Percentiles rank a stretch among this genome's conserved stretches.
Evolutionary conservation across 2,888 invertebrate genomes (phyloP).

Genomic region (Embidobia sp.): DNA sequence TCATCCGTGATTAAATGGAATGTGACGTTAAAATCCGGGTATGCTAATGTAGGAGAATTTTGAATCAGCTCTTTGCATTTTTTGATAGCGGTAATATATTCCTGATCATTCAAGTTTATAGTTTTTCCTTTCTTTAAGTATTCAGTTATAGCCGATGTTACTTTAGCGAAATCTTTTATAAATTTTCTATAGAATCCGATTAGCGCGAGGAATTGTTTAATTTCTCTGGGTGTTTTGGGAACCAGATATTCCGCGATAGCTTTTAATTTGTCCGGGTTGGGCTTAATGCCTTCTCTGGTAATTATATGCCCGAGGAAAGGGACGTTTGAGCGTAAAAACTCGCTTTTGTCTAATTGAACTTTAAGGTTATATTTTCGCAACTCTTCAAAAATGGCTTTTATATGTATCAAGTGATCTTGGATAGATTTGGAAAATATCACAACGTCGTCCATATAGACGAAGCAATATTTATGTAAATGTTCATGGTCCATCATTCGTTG

Average conservation of each 20-base stretch:
- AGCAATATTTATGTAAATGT: neutral
- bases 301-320: constrained; percentile 1
- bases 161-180: no score
- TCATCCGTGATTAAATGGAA: constrained; percentile 4
- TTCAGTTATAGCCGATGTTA: no score
- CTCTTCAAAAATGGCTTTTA: neutral
- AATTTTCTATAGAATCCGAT: no score
- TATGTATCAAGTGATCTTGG: neutral
- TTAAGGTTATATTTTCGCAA: constrained; percentile 1
- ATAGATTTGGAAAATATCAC: constrained; percentile 6
- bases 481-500: constrained; percentile 18
- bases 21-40: neutral
- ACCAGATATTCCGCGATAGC: no score
- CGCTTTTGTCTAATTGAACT: constrained; percentile 2
- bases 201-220: no score
- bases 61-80: neutral
- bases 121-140: neutral
- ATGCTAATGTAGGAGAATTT: neutral
- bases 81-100: no score
- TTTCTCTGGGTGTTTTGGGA: no score
- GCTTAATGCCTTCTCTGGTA: neutral
- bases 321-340: neutral
- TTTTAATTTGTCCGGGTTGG: no score
- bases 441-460: no score
- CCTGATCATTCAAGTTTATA: no score